Base-by-base conservation (phyloP, 1,140 invertebrate genomes). In the Temnothorax nylanderi region DNA sequence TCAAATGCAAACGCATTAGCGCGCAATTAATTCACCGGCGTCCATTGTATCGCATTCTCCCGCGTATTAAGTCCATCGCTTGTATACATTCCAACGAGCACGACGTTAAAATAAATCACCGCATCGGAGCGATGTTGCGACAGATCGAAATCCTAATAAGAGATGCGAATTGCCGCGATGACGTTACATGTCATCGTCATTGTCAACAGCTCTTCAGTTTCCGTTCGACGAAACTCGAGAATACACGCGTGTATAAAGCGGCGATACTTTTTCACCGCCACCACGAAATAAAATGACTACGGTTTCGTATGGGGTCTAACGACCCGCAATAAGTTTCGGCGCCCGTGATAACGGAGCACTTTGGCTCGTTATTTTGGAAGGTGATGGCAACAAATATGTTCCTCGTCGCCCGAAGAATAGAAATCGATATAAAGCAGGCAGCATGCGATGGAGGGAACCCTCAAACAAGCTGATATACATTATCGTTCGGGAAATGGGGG, bases 11-110 rank as follows among this genome's bases (percentile, higher is more conserved):
- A 16, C 34, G 49, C 49, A 81, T 81, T 81, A 81, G 49, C 37
- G 26, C 65, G 65, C 65, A 47, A 71, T 81, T 81, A 81, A 81
- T 81, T 81, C 78, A 81, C 49, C 65, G 65, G 49, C 37, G 21
- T 81, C 37, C 78, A 81, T 81, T 81, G 65, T 81, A 71, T 81
- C 65, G 37, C 65, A 34, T 81, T 81, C 65, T 81, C 37, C 21
- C 13, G n/a, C 78, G 37, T 71, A 81, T 81, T 72, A 81, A 81
- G 78, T 81, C 51, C 65, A 44, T 81, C 65, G 37, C 49, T 72
- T 44, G 34, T 71, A 81, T 72, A 81, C 26, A 26, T 81, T 72
- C 37, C 65, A 56, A 44, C 60, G 49, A n/a, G 47, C 41, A 11
- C 7, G 10, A 72, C 21, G 32, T 56, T 69, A 56, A 81, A 72